A percentile compares a stretch with the other conserved stretches of the same genome.
Conservation (phyloP, 1,140 invertebrate species). For the Planococcus citri region DNA sequence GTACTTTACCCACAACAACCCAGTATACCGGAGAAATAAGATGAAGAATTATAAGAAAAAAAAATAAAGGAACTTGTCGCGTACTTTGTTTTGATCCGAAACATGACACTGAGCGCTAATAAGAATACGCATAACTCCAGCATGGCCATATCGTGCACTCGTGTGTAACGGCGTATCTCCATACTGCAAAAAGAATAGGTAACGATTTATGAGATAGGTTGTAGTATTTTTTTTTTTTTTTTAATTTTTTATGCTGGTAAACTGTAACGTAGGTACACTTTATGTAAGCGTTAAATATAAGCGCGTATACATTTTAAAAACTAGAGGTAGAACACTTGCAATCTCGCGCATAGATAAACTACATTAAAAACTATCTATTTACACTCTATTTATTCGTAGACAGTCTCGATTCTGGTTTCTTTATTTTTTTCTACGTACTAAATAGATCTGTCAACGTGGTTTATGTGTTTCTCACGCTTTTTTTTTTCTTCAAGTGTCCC, state of each 20-base stretch:
- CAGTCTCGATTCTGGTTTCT: not conserved
- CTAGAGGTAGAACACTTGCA: no score
- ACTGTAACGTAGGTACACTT: no score
- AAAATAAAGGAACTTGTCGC: slow-evolving; percentile 24
- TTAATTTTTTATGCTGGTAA: no score
- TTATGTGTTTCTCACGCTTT: not conserved
- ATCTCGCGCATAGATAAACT: not conserved
- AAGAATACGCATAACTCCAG: slow-evolving; percentile 85
- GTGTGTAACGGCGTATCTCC: slow-evolving; percentile 94
- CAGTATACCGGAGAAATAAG: no score
- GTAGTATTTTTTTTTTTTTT: no score
- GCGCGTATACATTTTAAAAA: no score
- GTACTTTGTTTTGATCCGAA: slow-evolving; percentile 80
- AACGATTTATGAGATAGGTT: slow-evolving; percentile 17
- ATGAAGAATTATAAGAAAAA: no score
- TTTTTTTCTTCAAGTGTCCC: no score
- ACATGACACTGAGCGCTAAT: slow-evolving; percentile 78
- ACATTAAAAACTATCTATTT: not conserved
- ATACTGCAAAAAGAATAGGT: slow-evolving; percentile 58
- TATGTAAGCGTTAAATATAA: no score
- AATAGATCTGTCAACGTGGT: not conserved
- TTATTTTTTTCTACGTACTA: no score
- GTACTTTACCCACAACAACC: no score
- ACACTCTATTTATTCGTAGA: not conserved
- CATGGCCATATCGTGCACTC: slow-evolving; percentile 80